phyloP scores from a whole-genome alignment of 2,113 vertebrate genomes.

The Steatornis caripensis region DNA sequence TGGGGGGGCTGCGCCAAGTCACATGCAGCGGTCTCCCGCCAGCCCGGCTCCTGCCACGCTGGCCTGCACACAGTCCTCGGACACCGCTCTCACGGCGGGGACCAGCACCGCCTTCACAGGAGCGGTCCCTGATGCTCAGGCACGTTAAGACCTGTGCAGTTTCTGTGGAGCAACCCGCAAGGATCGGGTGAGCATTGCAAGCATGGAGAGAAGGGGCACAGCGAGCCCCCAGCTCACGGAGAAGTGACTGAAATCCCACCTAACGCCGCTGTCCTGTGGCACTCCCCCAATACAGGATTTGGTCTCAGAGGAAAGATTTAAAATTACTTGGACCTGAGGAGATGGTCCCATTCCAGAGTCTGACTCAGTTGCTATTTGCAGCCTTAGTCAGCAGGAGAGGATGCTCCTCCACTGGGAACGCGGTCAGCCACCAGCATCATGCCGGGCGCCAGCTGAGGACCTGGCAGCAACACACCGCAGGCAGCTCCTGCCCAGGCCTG shows the following conservation, averaged over 20 bases:
- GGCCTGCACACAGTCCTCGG: neutral
- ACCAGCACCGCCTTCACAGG: neutral
- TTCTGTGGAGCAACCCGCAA: fast-evolving
- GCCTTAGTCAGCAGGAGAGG: neutral
- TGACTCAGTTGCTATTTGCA: slow-evolving; percentile 8
- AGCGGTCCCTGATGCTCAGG: fast-evolving
- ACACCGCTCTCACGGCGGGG: fast-evolving
- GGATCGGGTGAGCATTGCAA: fast-evolving
- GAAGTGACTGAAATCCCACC: neutral
- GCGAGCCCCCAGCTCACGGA: fast-evolving
- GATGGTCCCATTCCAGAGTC: neutral
- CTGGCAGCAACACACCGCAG: neutral
- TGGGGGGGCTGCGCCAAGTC: fast-evolving
- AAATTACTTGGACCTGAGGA: neutral
- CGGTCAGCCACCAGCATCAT: neutral
- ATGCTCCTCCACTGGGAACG: neutral
- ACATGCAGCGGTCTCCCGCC: fast-evolving
- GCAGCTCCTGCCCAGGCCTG: neutral
- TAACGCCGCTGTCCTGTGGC: fast-evolving
- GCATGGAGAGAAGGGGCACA: neutral
- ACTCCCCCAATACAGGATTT: neutral
- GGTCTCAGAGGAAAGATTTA: neutral
- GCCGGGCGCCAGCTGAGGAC: neutral
- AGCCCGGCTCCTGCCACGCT: neutral
- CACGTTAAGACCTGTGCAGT: fast-evolving